A percentile compares a stretch with the other conserved stretches of the same genome.
phyloP scores from a whole-genome alignment of 2,888 invertebrate genomes.

The Ypsolopha scabrella region DNA sequence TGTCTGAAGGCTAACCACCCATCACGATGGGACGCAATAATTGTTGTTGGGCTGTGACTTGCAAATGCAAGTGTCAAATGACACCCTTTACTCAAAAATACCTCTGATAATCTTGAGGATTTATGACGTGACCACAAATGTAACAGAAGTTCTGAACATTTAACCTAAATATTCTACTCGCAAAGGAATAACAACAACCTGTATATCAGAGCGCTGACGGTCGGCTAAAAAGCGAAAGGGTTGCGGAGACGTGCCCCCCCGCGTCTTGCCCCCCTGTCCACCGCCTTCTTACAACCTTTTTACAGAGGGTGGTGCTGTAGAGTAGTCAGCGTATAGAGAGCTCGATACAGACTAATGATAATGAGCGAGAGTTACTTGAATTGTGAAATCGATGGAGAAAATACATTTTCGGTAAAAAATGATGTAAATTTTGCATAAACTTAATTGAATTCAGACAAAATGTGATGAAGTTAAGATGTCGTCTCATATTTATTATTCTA shows the following conservation, averaged over 20 bases:
- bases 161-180: too few species aligned
- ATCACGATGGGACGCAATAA: too few species aligned
- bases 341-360: too few species aligned
- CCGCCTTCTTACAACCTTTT: slow-evolving; percentile 70
- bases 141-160: too few species aligned
- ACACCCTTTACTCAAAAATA: too few species aligned
- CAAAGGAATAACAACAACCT: slow-evolving; percentile 34
- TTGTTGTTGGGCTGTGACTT: too few species aligned
- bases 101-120: too few species aligned
- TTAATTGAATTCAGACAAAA: not conserved
- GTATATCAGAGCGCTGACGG: slow-evolving; percentile 25
- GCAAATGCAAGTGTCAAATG: too few species aligned
- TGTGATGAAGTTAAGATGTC: too few species aligned
- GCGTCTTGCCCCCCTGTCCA: slow-evolving; percentile 50
- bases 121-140: too few species aligned
- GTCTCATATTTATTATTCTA: too few species aligned
- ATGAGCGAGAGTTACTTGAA: not conserved
- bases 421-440: not conserved
- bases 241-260: slow-evolving; percentile 62
- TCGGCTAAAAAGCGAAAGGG: slow-evolving; percentile 68
- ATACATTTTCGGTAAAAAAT: not conserved
- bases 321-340: slow-evolving; percentile 14
- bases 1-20: too few species aligned
- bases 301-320: slow-evolving; percentile 52
- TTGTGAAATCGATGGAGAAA: not conserved